Percentiles rank a stretch among this genome's conserved stretches.
phyloP scores from a whole-genome alignment of 2,888 invertebrate species.

The Metellina segmentata region DNA sequence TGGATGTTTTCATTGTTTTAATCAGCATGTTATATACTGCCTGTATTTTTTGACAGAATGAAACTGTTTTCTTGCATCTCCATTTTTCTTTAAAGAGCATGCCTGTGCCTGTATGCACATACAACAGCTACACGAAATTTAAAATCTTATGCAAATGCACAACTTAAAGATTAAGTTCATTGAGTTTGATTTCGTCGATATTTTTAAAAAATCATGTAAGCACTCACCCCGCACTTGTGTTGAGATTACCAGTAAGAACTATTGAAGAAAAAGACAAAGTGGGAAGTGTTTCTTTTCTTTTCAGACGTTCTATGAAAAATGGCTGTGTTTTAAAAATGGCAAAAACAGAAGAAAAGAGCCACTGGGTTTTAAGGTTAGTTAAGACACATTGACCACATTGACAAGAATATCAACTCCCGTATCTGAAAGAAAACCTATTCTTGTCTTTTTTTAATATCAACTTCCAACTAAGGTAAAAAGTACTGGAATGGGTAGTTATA shows the following conservation, averaged over 20 bases:
- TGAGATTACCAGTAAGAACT: background rate
- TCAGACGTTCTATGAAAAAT: slow-evolving; percentile 10
- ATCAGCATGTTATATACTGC: background rate
- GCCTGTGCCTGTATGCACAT: background rate
- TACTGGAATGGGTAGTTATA: too few relatives aligned
- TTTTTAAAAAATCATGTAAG: background rate
- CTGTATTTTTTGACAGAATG: background rate
- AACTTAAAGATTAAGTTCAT: background rate
- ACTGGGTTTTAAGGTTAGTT: slow-evolving; percentile 49
- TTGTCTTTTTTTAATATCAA: too few relatives aligned
- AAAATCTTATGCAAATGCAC: background rate
- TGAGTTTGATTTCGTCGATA: background rate
- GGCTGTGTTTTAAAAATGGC: slow-evolving; percentile 49
- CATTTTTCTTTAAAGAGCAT: background rate
- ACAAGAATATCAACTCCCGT: background rate
- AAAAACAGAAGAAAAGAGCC: slow-evolving; percentile 46
- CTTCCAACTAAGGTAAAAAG: too few relatives aligned
- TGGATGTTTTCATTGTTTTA: too few relatives aligned
- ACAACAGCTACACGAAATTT: background rate
- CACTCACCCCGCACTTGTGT: background rate
- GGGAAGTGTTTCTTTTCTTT: slow-evolving; percentile 44
- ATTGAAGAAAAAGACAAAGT: background rate
- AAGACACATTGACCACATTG: background rate
- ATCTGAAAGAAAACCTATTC: background rate
- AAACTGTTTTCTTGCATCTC: background rate